phyloP scores from a whole-genome alignment of 1,140 invertebrate genomes.

The Drosophila kohkoa region DNA sequence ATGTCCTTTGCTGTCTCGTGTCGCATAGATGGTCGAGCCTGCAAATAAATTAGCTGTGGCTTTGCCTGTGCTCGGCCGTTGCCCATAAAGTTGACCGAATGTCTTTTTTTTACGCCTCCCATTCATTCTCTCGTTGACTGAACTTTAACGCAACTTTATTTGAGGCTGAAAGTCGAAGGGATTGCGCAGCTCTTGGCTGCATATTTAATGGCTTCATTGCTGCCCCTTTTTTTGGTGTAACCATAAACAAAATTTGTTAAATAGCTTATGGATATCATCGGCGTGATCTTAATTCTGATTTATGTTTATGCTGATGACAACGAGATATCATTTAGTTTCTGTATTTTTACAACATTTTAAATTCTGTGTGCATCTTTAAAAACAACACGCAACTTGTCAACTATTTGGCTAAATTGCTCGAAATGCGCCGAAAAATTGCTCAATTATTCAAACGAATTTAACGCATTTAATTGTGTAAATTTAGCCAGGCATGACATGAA shows the following conservation, averaged over 20 bases:
- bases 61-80: constrained; percentile 58
- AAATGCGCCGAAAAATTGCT: constrained; percentile 67
- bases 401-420: constrained; percentile 10
- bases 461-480: constrained; percentile 83
- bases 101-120: constrained; percentile 14
- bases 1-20: constrained; percentile 15
- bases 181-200: constrained; percentile 20
- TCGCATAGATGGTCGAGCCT: constrained; percentile 67
- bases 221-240: not conserved
- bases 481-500: constrained; percentile 77
- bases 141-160: constrained; percentile 66
- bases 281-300: constrained; percentile 21
- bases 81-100: constrained; percentile 67
- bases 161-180: constrained; percentile 22
- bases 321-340: constrained; percentile 1
- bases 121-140: constrained; percentile 21
- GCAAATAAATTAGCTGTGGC: constrained; percentile 81
- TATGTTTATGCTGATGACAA: constrained; percentile 21
- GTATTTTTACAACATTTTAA: not conserved
- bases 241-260: constrained; percentile 32
- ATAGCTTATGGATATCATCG: constrained; percentile 14
- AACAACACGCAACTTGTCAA: constrained; percentile 5
- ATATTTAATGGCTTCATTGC: constrained; percentile 50
- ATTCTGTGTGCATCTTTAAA: constrained; percentile 24
- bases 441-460: constrained; percentile 83